Conservation (phyloP, 2,113 vertebrate genomes). For the Myrmecophaga tridactyla region DNA sequence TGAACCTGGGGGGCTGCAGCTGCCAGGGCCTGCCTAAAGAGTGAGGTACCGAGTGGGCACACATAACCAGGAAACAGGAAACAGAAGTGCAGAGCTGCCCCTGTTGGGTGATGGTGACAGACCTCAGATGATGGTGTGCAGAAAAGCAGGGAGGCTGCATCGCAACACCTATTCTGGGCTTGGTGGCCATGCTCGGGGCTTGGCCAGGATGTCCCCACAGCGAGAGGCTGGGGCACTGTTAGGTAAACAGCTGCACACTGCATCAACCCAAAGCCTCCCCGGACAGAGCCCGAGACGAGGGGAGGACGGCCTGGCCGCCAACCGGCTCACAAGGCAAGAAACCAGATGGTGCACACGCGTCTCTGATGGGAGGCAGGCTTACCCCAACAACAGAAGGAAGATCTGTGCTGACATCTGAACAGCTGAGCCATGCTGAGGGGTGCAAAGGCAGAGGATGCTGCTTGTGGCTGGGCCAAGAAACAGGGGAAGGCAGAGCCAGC, state of each 20-base stretch:
- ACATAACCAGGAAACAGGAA: slow-evolving; percentile 67
- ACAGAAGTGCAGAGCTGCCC: slow-evolving; percentile 76
- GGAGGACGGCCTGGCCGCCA: neutral
- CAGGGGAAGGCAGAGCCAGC: too few species aligned
- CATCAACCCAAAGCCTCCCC: neutral
- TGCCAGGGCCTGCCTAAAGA: slow-evolving; percentile 3
- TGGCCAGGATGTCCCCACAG: neutral
- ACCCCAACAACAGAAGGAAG: neutral
- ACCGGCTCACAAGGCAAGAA: neutral
- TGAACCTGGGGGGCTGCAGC: neutral
- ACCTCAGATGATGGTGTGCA: slow-evolving; percentile 76
- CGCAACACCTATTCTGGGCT: slow-evolving; percentile 82
- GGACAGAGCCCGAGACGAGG: neutral
- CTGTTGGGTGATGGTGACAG: slow-evolving; percentile 75
- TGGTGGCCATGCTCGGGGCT: neutral
- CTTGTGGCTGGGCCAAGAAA: neutral
- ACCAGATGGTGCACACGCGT: neutral
- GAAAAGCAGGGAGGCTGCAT: neutral
- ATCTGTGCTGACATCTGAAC: neutral
- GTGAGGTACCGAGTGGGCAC: neutral
- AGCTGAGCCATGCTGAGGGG: neutral
- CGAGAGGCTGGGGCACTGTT: neutral
- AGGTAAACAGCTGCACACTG: slow-evolving; percentile 29
- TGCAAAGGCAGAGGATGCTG: neutral
- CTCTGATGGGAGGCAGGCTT: neutral